Evolutionary conservation across 2,113 vertebrate species (phyloP).

Genomic region (Zapus hudsonius): DNA sequence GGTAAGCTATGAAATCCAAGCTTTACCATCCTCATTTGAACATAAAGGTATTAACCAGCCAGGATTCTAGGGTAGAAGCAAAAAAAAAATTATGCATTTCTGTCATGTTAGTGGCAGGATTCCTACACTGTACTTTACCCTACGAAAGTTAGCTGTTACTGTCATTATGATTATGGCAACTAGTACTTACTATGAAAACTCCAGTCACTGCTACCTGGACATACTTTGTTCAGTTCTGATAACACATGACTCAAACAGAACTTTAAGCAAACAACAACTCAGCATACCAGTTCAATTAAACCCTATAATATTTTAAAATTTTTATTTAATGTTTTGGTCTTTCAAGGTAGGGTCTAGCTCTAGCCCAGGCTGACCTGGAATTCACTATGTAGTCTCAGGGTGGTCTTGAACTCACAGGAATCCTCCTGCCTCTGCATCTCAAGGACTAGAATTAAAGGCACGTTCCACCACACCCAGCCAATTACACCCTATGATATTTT

Average conservation of each 20-base stretch:
- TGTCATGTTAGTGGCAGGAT: background rate
- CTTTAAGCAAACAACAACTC: background rate
- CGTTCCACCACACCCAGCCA: too few species aligned
- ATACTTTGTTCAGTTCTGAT: background rate
- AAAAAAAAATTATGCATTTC: background rate
- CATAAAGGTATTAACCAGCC: background rate
- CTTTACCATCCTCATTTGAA: background rate
- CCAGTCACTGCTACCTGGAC: background rate
- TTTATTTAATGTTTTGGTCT: too few species aligned
- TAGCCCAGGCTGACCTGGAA: too few species aligned
- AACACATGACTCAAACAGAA: background rate
- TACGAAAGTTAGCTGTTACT: background rate
- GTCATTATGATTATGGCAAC: background rate
- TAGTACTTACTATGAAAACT: background rate
- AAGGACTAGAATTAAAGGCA: too few species aligned
- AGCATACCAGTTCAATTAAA: background rate
- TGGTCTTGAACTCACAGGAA: too few species aligned
- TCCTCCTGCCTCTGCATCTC: too few species aligned
- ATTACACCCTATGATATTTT: background rate
- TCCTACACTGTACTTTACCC: background rate
- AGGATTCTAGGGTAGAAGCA: background rate
- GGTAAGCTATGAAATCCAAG: background rate
- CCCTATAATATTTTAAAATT: background rate
- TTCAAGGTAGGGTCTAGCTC: too few species aligned
- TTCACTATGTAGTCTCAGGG: too few species aligned